A percentile compares a stretch with the other conserved stretches of the same genome.
Conservation (phyloP, 2,797 vertebrate genomes). For the Delichon dasypus region DNA sequence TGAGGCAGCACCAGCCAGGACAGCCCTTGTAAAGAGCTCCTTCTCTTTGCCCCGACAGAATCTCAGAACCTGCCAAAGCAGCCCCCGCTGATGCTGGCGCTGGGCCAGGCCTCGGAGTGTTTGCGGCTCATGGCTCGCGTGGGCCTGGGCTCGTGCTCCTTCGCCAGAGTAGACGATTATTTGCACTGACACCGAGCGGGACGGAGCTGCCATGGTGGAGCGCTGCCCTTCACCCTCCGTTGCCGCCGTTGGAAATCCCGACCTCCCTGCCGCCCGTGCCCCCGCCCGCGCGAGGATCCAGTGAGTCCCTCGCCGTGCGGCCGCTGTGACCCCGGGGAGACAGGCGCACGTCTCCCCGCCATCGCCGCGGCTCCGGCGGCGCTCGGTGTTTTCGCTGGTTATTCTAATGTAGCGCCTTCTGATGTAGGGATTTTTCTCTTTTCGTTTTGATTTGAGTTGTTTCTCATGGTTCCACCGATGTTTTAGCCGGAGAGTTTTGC, state of each 20-base stretch:
- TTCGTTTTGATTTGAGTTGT: conserved; percentile 65
- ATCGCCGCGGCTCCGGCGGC: conserved; percentile 45
- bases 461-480: conserved; percentile 77
- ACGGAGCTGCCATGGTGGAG: conserved; percentile 41
- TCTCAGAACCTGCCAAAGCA: conserved; percentile 98
- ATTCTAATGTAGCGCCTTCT: conserved; percentile 72
- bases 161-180: conserved; percentile 98
- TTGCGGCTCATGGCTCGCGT: conserved; percentile 95
- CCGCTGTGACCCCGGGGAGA: conserved; percentile 46
- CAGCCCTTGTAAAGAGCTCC: background rate
- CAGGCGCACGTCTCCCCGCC: conserved; percentile 38
- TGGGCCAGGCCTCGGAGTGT: conserved; percentile 97
- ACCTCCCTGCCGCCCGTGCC: conserved; percentile 48
- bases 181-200: conserved; percentile 91
- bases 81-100: conserved; percentile 94
- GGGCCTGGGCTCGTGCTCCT: conserved; percentile 95
- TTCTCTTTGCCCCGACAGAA: conserved; percentile 77
- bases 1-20: background rate
- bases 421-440: conserved; percentile 70
- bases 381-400: conserved; percentile 70
- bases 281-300: conserved; percentile 37
- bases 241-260: conserved; percentile 49
- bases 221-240: conserved; percentile 55
- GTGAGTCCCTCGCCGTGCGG: conserved; percentile 35
- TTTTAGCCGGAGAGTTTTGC: conserved; percentile 80